Percentiles rank a stretch among this genome's conserved stretches.
phyloP scores from a whole-genome alignment of 1,140 invertebrate species.

The Plectrocnemia conspersa region DNA sequence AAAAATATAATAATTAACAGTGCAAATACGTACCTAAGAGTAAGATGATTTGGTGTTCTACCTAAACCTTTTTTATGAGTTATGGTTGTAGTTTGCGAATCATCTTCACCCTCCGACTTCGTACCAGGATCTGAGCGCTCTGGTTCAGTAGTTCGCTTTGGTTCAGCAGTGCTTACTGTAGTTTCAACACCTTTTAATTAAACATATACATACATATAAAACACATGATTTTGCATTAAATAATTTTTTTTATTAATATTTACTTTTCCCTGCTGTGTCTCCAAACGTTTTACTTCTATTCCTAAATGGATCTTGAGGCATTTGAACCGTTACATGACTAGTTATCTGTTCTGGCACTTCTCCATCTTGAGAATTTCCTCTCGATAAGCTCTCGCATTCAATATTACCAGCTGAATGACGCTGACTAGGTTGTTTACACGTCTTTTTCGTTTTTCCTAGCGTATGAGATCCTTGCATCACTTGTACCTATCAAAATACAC shows the following conservation, averaged over 20 bases:
- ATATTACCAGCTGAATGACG: constrained; percentile 85
- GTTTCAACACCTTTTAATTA: constrained; percentile 14
- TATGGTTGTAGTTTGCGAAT: constrained; percentile 60
- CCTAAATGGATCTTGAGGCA: constrained; percentile 61
- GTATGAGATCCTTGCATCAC: constrained; percentile 66
- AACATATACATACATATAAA: background rate
- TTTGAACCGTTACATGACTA: constrained; percentile 42
- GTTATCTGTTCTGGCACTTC: constrained; percentile 46
- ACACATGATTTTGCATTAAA: background rate
- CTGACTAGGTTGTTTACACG: constrained; percentile 64
- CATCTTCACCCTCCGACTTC: constrained; percentile 84
- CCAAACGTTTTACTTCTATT: constrained; percentile 85
- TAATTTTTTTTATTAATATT: background rate
- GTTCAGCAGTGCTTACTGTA: constrained; percentile 13
- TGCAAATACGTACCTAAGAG: constrained; percentile 59
- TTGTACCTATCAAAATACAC: constrained; percentile 46
- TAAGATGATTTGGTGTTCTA: constrained; percentile 86
- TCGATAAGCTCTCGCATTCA: constrained; percentile 71
- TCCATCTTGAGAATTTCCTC: constrained; percentile 54
- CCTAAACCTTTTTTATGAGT: constrained; percentile 71
- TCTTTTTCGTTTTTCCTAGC: constrained; percentile 66
- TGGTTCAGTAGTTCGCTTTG: constrained; percentile 40
- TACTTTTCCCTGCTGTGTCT: constrained; percentile 65
- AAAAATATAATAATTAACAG: background rate
- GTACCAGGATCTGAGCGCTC: constrained; percentile 67